These are phyloP conservation scores for Lasioglossum oenotherae DNA, from an alignment of 2,888 invertebrate genomes.

Conservation along the genomic window DNA sequence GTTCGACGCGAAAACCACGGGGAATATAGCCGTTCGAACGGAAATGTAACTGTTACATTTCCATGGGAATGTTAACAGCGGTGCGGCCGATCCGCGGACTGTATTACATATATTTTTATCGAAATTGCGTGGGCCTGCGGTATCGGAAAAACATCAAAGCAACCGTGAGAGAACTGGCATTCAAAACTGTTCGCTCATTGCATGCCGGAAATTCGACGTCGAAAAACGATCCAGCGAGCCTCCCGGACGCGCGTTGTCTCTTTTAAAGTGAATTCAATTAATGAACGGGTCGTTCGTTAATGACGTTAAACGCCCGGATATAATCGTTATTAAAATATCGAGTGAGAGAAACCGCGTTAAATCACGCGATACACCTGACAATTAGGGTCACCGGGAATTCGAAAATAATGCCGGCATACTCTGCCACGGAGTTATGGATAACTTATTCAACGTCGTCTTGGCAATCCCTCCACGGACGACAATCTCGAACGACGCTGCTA, in stretches of 20 bases:
- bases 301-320: not conserved
- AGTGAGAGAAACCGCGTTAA: not conserved
- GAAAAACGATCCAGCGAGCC: not conserved
- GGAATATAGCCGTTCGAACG: not conserved
- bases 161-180: not conserved
- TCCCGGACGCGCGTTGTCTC: not conserved
- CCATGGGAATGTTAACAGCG: not conserved
- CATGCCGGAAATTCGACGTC: not conserved
- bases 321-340: conserved; percentile 14
- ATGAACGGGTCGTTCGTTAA: not conserved
- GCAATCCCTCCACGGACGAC: not conserved
- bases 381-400: conserved; percentile 10
- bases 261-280: not conserved
- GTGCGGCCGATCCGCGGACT: not conserved
- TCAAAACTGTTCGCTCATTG: not conserved
- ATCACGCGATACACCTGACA: not conserved
- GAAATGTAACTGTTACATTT: not conserved
- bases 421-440: not conserved
- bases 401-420: not conserved
- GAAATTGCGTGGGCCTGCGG: not conserved
- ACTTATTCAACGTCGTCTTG: not conserved
- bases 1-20: not conserved
- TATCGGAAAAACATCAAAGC: conserved; percentile 5
- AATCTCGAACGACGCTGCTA: not conserved
- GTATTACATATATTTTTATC: conserved; percentile 1